Percentiles rank a stretch among this genome's conserved stretches.
Evolutionary conservation across 2,113 vertebrate species (phyloP).

Genomic region (Syngnathus floridae): DNA sequence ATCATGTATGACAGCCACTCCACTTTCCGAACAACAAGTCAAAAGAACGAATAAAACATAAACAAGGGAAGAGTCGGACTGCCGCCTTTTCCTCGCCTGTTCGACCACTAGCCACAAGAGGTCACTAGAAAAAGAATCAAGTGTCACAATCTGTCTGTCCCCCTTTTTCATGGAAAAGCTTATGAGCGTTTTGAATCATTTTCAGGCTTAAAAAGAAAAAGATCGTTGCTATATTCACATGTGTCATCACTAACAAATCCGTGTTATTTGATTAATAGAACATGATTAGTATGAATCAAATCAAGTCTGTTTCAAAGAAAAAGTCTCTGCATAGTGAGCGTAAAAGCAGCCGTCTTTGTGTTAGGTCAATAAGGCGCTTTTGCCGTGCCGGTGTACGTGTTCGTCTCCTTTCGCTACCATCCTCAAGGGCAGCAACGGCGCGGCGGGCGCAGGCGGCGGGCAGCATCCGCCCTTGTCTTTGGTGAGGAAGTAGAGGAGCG

Average conservation of each 20-base stretch:
- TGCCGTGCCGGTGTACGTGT: slow-evolving; percentile 26
- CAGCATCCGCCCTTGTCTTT: slow-evolving; percentile 74
- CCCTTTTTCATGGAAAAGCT: too few relatives aligned
- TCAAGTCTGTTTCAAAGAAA: not conserved
- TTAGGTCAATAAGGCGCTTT: slow-evolving; percentile 33
- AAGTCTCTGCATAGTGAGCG: not conserved
- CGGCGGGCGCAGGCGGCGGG: slow-evolving; percentile 33
- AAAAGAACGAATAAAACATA: not conserved
- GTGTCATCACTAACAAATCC: too few relatives aligned
- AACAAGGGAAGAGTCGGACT: too few relatives aligned
- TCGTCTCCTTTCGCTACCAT: slow-evolving; percentile 54
- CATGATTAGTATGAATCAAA: not conserved
- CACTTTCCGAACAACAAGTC: not conserved
- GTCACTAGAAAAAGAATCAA: not conserved
- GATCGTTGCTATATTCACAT: too few relatives aligned
- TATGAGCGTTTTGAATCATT: too few relatives aligned
- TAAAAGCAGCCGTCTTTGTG: not conserved
- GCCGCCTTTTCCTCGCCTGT: not conserved
- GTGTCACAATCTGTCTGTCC: too few relatives aligned
- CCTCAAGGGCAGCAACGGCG: slow-evolving; percentile 57
- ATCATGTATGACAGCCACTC: not conserved
- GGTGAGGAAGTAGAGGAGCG: slow-evolving; percentile 77
- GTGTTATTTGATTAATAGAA: too few relatives aligned
- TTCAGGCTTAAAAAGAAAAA: too few relatives aligned
- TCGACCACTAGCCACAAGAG: not conserved